A percentile compares a stretch with the other conserved stretches of the same genome.
phyloP scores from a whole-genome alignment of 2,113 vertebrate species.

The Seriola aureovittata region DNA sequence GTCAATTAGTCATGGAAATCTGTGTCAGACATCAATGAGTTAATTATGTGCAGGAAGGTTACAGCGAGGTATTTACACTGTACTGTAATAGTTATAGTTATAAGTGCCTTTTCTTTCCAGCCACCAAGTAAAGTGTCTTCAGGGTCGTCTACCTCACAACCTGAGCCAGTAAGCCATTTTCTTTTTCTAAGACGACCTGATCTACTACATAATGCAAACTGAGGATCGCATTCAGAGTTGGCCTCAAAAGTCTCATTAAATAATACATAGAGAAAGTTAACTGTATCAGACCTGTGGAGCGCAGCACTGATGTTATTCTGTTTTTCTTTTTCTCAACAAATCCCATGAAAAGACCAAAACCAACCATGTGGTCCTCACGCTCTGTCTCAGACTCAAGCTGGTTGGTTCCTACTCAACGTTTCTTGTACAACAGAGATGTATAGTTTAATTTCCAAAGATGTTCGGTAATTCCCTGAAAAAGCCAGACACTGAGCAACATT shows the following conservation, averaged over 20 bases:
- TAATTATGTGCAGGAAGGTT: not conserved
- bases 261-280: not conserved
- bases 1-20: not conserved
- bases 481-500: no score
- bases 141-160: not conserved
- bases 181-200: not conserved
- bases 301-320: no score
- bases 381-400: no score
- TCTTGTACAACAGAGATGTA: no score
- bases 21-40: not conserved
- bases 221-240: not conserved
- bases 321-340: not conserved
- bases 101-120: conserved; percentile 42
- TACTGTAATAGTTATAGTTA: not conserved
- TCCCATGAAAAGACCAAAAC: no score
- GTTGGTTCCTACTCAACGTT: no score
- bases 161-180: conserved; percentile 51
- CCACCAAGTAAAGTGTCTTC: conserved; percentile 57
- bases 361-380: no score
- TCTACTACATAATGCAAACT: conserved; percentile 7
- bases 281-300: no score
- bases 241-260: not conserved
- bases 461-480: no score
- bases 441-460: no score
- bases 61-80: not conserved